Evolutionary conservation across 2,113 vertebrate genomes (phyloP), one percentile per base, ranked within the genome.

Genomic region (Acanthisitta chloris): DNA sequence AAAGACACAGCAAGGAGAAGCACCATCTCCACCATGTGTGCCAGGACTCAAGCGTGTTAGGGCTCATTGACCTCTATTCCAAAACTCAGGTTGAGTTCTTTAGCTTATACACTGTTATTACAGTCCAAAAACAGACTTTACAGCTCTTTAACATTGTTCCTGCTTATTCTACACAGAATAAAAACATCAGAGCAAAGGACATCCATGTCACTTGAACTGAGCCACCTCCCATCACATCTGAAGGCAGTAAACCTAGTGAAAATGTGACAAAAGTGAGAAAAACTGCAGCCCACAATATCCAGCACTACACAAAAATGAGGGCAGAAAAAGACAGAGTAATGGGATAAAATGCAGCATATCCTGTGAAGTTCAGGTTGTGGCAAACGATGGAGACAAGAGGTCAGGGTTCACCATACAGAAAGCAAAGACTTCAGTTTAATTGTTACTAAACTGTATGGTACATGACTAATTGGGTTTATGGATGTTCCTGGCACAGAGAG

Each of bases 401-500:
- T 71, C 76, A 74, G 69, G 55, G 81, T 40, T 96, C 87, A 86
- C 57, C 43, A 54, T 26, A 83, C 0, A 54, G 81, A 94, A 94
- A 80, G 77, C 51, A 49, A 29, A 72, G 54, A 48, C 33, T 51
- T 95, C 48, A 55, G 34, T 86, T 94, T 92, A 95, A 93, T 87
- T 86, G 89, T 96, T 92, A 93, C 92, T 92, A 45, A 96, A 86
- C 62, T 79, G 57, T 0, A 0, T 18, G 12, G 62, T 36, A 74
- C 24, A 7, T 59, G 61, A 94, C 65, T 95, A 97, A 95, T 86
- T 81, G 21, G 48, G 34, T 95, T 91, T 96, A 88, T 81, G 72
- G 84, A 86, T 88, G 73, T 57, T 95, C 94, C 87, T 92, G 92
- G 94, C 92, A 97, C 74, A 91, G 54, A 77, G 52, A 76, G 48